A percentile compares a stretch with the other conserved stretches of the same genome.
Conservation (phyloP, 1,140 invertebrate genomes). For the Dolichoris vasculosae region DNA sequence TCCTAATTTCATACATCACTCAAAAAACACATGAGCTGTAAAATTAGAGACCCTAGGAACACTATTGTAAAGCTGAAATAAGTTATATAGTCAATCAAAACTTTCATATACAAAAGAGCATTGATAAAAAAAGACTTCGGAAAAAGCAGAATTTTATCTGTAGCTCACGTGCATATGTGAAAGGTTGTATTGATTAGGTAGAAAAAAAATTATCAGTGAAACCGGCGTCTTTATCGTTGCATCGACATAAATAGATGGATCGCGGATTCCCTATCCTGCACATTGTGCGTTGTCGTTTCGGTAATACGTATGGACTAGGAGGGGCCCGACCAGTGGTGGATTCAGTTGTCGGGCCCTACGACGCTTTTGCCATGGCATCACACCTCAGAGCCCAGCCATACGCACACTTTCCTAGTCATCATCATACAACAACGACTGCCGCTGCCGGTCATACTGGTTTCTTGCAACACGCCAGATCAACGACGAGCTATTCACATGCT, state of each 20-base stretch:
- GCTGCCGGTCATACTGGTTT: constrained; percentile 4
- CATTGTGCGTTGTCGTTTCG: constrained; percentile 70
- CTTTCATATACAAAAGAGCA: no score
- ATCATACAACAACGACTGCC: background rate
- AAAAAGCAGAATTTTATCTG: background rate
- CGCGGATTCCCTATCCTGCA: constrained; percentile 69
- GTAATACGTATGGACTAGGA: constrained; percentile 48
- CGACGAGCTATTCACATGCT: constrained; percentile 27
- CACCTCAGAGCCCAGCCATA: constrained; percentile 19
- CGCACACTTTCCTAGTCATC: constrained; percentile 11
- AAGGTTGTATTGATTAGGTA: constrained; percentile 19
- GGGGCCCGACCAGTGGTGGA: background rate
- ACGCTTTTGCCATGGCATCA: constrained; percentile 14
- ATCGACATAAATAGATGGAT: constrained; percentile 61
- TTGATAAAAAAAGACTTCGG: no score
- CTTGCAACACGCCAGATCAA: constrained; percentile 13
- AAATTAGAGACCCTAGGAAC: no score
- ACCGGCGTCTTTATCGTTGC: background rate
- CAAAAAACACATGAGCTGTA: no score
- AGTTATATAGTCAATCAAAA: no score
- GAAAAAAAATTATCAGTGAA: background rate
- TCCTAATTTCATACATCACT: no score
- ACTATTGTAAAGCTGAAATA: no score
- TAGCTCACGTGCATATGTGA: background rate
- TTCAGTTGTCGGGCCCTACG: background rate